Conservation (phyloP, 2,113 vertebrate genomes). For the Labeo rohita region DNA sequence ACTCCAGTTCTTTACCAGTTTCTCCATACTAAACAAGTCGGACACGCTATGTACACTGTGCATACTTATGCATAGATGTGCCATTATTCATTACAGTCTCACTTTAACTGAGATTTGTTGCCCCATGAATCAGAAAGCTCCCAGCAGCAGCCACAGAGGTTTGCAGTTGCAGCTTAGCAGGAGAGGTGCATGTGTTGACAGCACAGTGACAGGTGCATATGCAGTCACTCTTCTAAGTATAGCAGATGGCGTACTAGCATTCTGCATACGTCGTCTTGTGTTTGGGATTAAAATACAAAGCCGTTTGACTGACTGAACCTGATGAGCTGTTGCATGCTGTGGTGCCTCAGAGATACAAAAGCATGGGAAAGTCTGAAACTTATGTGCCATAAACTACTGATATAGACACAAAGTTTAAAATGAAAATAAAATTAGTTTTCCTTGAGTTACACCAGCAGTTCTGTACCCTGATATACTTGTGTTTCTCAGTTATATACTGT, state of each 20-base stretch:
- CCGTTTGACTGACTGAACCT: slow-evolving; percentile 34
- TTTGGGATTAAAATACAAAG: slow-evolving; percentile 52
- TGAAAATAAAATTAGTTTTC: not conserved
- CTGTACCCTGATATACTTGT: not conserved
- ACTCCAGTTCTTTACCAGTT: not conserved
- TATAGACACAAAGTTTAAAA: not conserved
- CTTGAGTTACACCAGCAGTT: not conserved
- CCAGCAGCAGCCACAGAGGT: not conserved
- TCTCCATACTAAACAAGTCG: not conserved
- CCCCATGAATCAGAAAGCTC: slow-evolving; percentile 35
- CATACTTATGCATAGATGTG: not conserved
- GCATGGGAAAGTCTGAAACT: not conserved
- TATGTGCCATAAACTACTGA: too few species aligned
- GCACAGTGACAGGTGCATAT: slow-evolving; percentile 59
- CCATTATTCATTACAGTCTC: slow-evolving; percentile 2
- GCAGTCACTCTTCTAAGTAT: slow-evolving; percentile 59
- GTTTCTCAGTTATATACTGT: too few species aligned
- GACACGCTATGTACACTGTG: slow-evolving; percentile 16
- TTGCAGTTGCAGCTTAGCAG: slow-evolving; percentile 14
- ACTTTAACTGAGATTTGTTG: slow-evolving; percentile 42
- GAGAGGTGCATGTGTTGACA: slow-evolving; percentile 46
- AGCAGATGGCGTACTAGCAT: slow-evolving; percentile 43
- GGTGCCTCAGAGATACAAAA: not conserved
- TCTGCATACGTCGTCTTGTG: slow-evolving; percentile 36
- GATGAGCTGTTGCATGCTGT: not conserved